Base-by-base conservation (phyloP, 1,140 invertebrate species). In the Cyclina sinensis region DNA sequence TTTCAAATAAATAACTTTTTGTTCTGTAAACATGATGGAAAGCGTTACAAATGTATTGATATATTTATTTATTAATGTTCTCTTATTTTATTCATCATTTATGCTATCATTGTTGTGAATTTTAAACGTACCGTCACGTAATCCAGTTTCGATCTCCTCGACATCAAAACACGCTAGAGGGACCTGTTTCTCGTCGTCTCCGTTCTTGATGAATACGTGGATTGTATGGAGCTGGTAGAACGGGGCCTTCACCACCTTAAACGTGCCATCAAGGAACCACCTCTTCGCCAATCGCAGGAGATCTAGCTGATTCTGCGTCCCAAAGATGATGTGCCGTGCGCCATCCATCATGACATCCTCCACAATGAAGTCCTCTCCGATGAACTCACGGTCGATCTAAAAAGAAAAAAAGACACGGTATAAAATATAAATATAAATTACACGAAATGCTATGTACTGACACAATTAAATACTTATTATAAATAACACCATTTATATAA, bases 211-310 rank as follows among this genome's bases (percentile, higher is more conserved):
- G 27, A 89, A 86, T 0, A 37, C 79, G 79, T 89, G 90, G 37
- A 89, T 70, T 14, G 62, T 54, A 14, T 86, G 48, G 1, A 91
- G 65, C 46, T 89, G 90, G 5, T 21, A 59, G 37, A 83, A 89
- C 30, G 90, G 90, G 18, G 48, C 21, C 0, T 78, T 48, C 3
- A 91, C 88, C 5, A 82, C 84, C 16, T 84, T 86, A 48, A 91
- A 91, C 21, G 88, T 87, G 0, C 32, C 79, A 46, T 90, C 88
- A 37, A 90, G 5, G 39, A 90, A 90, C 90, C 88, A 91, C 0
- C 46, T 79, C 30, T 83, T 80, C 12, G 80, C 82, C 27, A 27
- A 86, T 9, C 18, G 9, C 12, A 90, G 81, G 9, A 85, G 11
- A 11, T 85, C 9, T 27, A 81, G 43, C n/a, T 65, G 59, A 9